Percentiles rank a stretch among this genome's conserved stretches.
These are phyloP conservation scores for Protaetia brevitarsis DNA, from an alignment of 1,140 invertebrate species.

Conservation along the genomic window DNA sequence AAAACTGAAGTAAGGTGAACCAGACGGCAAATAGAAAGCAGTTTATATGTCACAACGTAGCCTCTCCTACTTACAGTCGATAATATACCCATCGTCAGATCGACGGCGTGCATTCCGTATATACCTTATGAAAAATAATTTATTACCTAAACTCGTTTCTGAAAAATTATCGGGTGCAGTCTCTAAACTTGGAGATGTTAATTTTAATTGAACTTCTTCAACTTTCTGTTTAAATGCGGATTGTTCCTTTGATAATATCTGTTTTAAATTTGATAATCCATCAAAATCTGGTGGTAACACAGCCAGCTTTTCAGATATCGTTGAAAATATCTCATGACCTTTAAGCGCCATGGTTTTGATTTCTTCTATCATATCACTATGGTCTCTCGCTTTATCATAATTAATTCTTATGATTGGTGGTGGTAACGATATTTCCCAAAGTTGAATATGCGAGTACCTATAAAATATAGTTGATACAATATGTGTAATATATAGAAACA, in stretches of 20 bases:
- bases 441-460: constrained; percentile 64
- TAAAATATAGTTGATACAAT: constrained; percentile 29
- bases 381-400: constrained; percentile 51
- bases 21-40: too few species aligned
- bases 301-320: constrained; percentile 59
- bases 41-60: too few species aligned
- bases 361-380: constrained; percentile 61
- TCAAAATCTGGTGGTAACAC: constrained; percentile 52
- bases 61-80: too few species aligned
- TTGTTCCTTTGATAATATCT: constrained; percentile 63
- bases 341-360: constrained; percentile 65
- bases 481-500: constrained; percentile 22
- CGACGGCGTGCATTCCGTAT: too few species aligned
- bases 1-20: too few species aligned
- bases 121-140: too few species aligned
- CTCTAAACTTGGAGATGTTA: constrained; percentile 63
- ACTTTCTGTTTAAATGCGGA: constrained; percentile 69
- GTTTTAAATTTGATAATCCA: constrained; percentile 51
- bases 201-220: constrained; percentile 69
- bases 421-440: constrained; percentile 74
- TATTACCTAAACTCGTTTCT: constrained; percentile 21
- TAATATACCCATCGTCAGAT: too few species aligned
- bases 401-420: constrained; percentile 58
- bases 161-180: constrained; percentile 43
- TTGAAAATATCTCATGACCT: constrained; percentile 68